Evolutionary conservation across 2,113 vertebrate species (phyloP).

Genomic region (Pholis gunnellus): DNA sequence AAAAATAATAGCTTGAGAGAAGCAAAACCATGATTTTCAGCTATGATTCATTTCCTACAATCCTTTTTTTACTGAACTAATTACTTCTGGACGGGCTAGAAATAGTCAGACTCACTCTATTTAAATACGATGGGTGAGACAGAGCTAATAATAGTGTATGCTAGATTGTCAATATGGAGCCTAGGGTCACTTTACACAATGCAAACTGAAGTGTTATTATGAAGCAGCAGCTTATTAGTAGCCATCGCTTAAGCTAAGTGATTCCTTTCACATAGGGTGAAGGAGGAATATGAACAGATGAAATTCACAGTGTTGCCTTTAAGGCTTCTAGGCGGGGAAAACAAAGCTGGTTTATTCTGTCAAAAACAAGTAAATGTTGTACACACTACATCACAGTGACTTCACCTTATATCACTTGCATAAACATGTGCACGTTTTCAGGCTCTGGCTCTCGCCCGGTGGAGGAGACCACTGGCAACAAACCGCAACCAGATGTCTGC

Average conservation of each 20-base stretch:
- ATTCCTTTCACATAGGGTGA: background rate
- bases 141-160: background rate
- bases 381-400: slow-evolving; percentile 48
- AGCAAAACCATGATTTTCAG: background rate
- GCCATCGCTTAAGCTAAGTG: background rate
- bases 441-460: slow-evolving; percentile 38
- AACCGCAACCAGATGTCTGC: slow-evolving; percentile 78
- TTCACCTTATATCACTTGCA: slow-evolving; percentile 58
- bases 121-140: background rate
- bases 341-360: background rate
- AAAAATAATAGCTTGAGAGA: background rate
- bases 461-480: slow-evolving; percentile 63
- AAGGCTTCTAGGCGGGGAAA: background rate
- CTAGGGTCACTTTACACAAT: background rate
- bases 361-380: slow-evolving; percentile 18
- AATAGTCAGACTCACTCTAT: background rate
- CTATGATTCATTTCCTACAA: slow-evolving; percentile 1
- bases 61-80: background rate
- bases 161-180: background rate
- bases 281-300: background rate
- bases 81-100: background rate
- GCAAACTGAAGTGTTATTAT: background rate
- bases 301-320: background rate
- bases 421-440: slow-evolving; percentile 55
- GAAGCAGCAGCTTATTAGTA: background rate